A percentile compares a stretch with the other conserved stretches of the same genome.
Conservation (phyloP, 1,140 invertebrate genomes). For the Pogonomyrmex barbatus region DNA sequence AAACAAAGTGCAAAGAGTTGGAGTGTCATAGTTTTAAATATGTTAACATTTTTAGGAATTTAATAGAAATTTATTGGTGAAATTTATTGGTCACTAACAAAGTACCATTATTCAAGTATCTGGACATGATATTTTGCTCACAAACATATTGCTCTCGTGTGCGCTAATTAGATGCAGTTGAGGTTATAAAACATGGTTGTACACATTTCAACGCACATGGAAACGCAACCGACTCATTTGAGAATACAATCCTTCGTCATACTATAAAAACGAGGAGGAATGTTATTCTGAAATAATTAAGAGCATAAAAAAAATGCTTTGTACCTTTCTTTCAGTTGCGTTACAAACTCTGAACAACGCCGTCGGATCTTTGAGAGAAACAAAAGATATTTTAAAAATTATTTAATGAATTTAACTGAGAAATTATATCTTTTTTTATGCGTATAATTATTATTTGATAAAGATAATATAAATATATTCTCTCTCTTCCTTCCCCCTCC, state of each 20-base stretch:
- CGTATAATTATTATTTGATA: neutral
- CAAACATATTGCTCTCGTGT: slow-evolving; percentile 14
- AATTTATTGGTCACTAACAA: slow-evolving; percentile 14
- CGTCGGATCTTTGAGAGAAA: neutral
- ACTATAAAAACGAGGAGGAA: neutral
- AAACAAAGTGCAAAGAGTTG: neutral
- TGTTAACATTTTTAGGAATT: neutral
- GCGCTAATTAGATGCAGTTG: slow-evolving; percentile 35
- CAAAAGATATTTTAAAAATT: neutral
- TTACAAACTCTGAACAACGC: slow-evolving; percentile 12
- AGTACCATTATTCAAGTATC: neutral
- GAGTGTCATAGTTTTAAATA: neutral
- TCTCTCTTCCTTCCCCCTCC: neutral
- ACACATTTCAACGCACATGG: neutral
- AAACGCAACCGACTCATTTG: slow-evolving; percentile 31
- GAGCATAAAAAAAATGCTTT: slow-evolving; percentile 2
- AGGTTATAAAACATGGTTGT: slow-evolving; percentile 15
- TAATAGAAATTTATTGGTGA: neutral
- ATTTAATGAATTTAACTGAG: slow-evolving; percentile 16
- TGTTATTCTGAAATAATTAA: slow-evolving; percentile 22
- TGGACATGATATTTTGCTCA: slow-evolving; percentile 41
- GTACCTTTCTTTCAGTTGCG: neutral
- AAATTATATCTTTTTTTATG: neutral
- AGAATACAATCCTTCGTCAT: slow-evolving; percentile 13
- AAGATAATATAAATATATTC: neutral